A percentile compares a stretch with the other conserved stretches of the same genome.
Conservation (phyloP, 2,888 invertebrate genomes). For the Ariolimax columbianus region DNA sequence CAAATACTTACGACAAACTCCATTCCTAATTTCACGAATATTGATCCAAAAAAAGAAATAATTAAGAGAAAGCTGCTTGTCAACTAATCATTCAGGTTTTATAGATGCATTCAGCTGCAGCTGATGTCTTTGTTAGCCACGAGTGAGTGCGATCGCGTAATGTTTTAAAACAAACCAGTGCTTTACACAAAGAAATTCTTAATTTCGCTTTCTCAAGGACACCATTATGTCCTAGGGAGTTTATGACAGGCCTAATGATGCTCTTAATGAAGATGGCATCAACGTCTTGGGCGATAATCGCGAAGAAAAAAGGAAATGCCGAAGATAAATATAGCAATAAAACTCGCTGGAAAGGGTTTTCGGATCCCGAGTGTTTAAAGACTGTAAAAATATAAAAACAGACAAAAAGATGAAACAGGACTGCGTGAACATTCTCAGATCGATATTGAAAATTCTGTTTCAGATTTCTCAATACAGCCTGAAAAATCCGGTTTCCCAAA, state of each 20-base stretch:
- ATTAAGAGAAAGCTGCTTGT: neutral
- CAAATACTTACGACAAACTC: neutral
- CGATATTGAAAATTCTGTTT: constrained; percentile 31
- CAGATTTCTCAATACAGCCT: neutral
- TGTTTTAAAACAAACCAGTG: constrained; percentile 1
- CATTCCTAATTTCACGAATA: too few species aligned
- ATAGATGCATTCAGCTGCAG: neutral
- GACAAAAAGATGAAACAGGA: neutral
- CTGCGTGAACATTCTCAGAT: neutral
- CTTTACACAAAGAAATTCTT: neutral
- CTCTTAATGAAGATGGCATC: neutral
- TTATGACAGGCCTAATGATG: neutral
- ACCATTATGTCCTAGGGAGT: neutral
- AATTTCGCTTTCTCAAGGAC: neutral
- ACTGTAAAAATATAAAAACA: too few species aligned
- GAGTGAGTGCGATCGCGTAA: neutral
- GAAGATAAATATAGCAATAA: neutral
- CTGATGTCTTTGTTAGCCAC: neutral
- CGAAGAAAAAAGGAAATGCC: neutral
- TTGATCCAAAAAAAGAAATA: too few species aligned
- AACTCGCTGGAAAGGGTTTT: neutral
- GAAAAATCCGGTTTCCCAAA: constrained; percentile 32
- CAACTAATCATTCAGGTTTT: neutral
- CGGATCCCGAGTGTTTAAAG: neutral
- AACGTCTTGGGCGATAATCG: neutral